Evolutionary conservation across 2,797 vertebrate genomes (phyloP), one percentile per base, ranked within the genome.

Genomic region (Tamandua tetradactyla): DNA sequence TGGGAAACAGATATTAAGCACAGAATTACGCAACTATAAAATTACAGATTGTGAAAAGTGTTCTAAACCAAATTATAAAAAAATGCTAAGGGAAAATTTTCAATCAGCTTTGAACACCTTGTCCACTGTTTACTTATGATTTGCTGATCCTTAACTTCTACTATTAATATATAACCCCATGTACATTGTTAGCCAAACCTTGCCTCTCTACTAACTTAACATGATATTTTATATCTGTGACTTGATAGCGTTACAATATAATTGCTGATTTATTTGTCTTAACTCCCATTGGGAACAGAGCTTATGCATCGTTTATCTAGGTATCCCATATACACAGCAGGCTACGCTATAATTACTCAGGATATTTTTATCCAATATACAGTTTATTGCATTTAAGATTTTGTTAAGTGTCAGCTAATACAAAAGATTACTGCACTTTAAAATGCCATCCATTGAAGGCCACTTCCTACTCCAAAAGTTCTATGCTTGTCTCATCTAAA

Each of bases 401-500:
- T 37, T 72, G 27, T 78, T 64, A 57, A 47, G 27, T 81, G 20
- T 87, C 68, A 82, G 18, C 74, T 66, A 93, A 92, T 82, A 3
- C 23, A 89, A 68, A 69, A 72, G 57, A 62, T 2, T 49, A 37
- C 69, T 93, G 76, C 18, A 92, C 82, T 92, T 84, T 94, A 64
- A 52, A 94, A 92, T 84, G 22, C 72, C 25, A 75, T 49, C 8
- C 32, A 32, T 20, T 42, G 30, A n/a, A 75, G 44, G 1, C n/a
- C 37, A 91, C 25, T 35, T 90, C 4, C 5, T 71, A 76, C 18
- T 62, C 22, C 37, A 80, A 55, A 52, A 55, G 20, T 20, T 55
- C 52, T 55, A 55, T 55, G 18, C 52, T 55, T 47, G 44, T 47
- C 44, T 47, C 11, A 7, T 47, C 44, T 47, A 47, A 47, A 47